Conservation (phyloP, 2,888 invertebrate species). For the Sericinus montela region DNA sequence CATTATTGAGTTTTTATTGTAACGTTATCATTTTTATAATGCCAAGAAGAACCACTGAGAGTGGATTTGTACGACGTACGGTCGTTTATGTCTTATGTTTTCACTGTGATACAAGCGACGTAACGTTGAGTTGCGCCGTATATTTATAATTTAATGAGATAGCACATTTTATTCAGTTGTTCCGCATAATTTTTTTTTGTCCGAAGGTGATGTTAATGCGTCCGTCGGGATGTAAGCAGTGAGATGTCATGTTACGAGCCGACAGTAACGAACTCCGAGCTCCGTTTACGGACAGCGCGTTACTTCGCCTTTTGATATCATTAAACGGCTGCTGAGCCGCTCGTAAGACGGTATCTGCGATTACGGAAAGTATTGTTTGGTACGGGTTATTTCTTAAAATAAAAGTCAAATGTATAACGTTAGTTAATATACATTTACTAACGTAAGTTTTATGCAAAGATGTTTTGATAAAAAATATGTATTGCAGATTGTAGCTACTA, state of each 20-base stretch:
- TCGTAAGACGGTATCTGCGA: slow-evolving; percentile 35
- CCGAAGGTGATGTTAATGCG: slow-evolving; percentile 44
- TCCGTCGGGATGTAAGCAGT: slow-evolving; percentile 49
- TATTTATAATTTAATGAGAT: slow-evolving; percentile 45
- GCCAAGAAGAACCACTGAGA: slow-evolving; percentile 30
- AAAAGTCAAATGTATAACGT: no score
- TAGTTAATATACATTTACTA: no score
- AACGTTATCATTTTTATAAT: slow-evolving; percentile 47
- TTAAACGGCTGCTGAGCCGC: slow-evolving; percentile 48
- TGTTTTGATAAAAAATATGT: no score
- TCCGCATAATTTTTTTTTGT: slow-evolving; percentile 43
- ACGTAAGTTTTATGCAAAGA: no score
- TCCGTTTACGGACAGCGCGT: slow-evolving; percentile 64
- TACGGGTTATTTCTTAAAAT: no score
- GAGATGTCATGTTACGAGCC: slow-evolving; percentile 56
- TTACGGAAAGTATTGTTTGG: slow-evolving; percentile 26
- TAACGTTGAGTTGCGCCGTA: slow-evolving; percentile 23
- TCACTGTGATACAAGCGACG: slow-evolving; percentile 30
- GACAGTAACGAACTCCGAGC: slow-evolving; percentile 68
- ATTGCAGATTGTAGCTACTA: no score
- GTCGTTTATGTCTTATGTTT: slow-evolving; percentile 28
- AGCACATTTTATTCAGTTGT: slow-evolving; percentile 39
- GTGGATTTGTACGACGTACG: slow-evolving; percentile 21
- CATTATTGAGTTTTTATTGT: slow-evolving; percentile 48
- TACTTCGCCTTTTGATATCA: slow-evolving; percentile 74